Base-by-base conservation (phyloP, 2,888 invertebrate genomes). In the Dolichomitus sp. region DNA sequence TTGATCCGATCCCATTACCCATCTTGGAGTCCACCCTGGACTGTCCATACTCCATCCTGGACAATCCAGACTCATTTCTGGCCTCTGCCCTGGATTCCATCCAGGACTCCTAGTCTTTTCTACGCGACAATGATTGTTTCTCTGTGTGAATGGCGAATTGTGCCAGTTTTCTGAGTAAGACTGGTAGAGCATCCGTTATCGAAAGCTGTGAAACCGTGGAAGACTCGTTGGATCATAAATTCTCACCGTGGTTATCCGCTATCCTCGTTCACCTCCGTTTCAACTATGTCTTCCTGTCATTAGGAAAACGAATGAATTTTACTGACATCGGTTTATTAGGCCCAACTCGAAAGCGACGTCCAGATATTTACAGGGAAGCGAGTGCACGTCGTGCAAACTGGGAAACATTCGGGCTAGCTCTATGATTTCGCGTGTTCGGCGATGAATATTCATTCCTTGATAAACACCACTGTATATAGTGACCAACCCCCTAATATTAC, bases 361-460 rank as follows among this genome's bases (percentile, higher is more conserved):
- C 73, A 40, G 19, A 73, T 61, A 73, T 61, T 30, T 37, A 23
- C 73, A n/a, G 40, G 61, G 27, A 63, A 19, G 40, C 48, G 57
- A 72, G 75, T 68, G 75, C 52, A 42, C 66, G 48, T 54, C 40
- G 72, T 48, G 59, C 52, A 59, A 66, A 48, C 65, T 57, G 72
- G 42, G 68, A 72, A 76, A 72, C 63, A 50, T 73, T 52, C 77
- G 61, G 69, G 80, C 59, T 68, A 57, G 57, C 45, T 89, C 87
- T 84, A 84, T 88, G 90, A 91, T 91, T 90, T 90, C 77, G 69
- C 76, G 73, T 89, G 81, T 86, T 85, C 79, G 66, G 48, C 85
- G 84, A 89, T 91, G 91, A 91, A 91, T 91, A 91, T 91, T 90
- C 90, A 91, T 90, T 86, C 81, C 82, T 76, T 83, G 86, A 75